Conservation (phyloP, 2,113 vertebrate species). For the Hoplias malabaricus region DNA sequence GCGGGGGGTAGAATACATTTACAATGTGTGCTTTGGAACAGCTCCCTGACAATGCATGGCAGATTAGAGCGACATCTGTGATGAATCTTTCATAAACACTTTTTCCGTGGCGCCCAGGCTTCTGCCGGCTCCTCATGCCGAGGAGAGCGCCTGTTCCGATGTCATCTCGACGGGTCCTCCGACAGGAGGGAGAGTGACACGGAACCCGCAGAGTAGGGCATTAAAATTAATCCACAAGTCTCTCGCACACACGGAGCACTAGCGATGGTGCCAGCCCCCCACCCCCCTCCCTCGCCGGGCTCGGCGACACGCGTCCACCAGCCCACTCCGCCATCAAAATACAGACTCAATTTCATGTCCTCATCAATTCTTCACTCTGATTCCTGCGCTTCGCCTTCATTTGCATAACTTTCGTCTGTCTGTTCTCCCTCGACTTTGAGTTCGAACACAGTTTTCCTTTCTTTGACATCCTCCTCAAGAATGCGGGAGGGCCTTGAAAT, state of each 20-base stretch:
- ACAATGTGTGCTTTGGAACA: constrained; percentile 92
- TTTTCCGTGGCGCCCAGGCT: constrained; percentile 78
- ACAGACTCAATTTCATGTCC: constrained; percentile 74
- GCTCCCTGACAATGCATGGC: constrained; percentile 88
- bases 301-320: constrained; percentile 68
- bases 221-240: constrained; percentile 94
- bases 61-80: constrained; percentile 95
- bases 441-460: constrained; percentile 59
- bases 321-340: constrained; percentile 58
- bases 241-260: constrained; percentile 54
- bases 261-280: not conserved
- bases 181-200: constrained; percentile 78
- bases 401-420: constrained; percentile 66
- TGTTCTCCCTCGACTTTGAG: constrained; percentile 47
- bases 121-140: constrained; percentile 39
- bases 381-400: constrained; percentile 76
- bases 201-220: constrained; percentile 81
- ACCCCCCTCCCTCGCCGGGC: constrained; percentile 66
- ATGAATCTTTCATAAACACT: constrained; percentile 99
- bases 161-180: constrained; percentile 76
- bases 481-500: constrained; percentile 67
- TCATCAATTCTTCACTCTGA: constrained; percentile 79
- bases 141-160: constrained; percentile 82
- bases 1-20: constrained; percentile 90
- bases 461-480: constrained; percentile 59